Percentiles rank a stretch among this genome's conserved stretches.
Evolutionary conservation across 2,797 vertebrate species (phyloP).

Genomic region (Eremophila alpestris): DNA sequence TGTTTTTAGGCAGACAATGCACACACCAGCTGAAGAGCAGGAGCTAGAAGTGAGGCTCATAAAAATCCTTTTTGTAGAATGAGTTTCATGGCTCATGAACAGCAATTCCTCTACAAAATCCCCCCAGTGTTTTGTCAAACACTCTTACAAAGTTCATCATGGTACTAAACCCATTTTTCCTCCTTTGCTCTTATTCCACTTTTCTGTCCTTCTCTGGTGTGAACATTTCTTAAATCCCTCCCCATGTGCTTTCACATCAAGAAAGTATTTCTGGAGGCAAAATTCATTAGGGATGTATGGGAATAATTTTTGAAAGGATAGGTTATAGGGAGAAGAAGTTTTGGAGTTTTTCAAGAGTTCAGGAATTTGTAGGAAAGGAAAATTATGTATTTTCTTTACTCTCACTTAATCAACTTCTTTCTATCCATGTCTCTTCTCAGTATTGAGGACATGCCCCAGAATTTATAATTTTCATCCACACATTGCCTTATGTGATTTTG

Average conservation of each 20-base stretch:
- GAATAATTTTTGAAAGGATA: neutral
- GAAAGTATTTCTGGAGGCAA: neutral
- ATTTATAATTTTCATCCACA: neutral
- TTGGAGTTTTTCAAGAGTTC: neutral
- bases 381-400: neutral
- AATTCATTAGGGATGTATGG: neutral
- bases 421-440: neutral
- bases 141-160: rapidly evolving
- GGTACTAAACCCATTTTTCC: neutral
- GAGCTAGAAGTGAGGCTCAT: neutral
- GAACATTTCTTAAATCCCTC: neutral
- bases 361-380: neutral
- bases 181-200: neutral
- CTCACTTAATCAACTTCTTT: neutral
- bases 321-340: neutral
- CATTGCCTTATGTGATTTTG: neutral
- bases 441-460: neutral
- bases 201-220: neutral
- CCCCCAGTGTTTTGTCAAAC: neutral
- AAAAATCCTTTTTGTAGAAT: neutral
- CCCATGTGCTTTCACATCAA: neutral
- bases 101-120: neutral
- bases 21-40: neutral
- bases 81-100: neutral
- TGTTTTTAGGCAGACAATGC: neutral